These are phyloP conservation scores for Protodeltote pygarga DNA, from an alignment of 2,888 invertebrate species.

Conservation along the genomic window DNA sequence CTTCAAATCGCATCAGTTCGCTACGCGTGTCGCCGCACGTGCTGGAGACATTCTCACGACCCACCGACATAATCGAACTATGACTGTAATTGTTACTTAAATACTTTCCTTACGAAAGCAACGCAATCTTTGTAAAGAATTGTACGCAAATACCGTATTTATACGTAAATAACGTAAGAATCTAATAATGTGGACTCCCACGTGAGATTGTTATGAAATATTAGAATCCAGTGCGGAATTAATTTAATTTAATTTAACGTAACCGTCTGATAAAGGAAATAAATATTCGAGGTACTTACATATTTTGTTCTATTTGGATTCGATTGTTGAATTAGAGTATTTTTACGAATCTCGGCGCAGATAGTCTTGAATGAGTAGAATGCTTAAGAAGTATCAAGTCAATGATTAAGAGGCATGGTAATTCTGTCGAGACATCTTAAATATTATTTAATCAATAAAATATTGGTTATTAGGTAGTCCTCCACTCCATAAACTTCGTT, in stretches of 20 bases:
- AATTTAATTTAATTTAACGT: constrained; percentile 4
- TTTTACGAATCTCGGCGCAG: no score
- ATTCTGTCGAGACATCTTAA: no score
- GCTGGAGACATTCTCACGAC: constrained; percentile 34
- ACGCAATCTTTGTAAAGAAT: background rate
- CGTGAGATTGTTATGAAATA: background rate
- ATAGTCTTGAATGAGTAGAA: no score
- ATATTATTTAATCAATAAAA: no score
- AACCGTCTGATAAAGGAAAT: no score
- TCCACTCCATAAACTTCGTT: no score
- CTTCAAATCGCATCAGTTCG: constrained; percentile 53
- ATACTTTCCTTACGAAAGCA: constrained; percentile 15
- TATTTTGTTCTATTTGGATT: no score
- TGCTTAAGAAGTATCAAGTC: no score
- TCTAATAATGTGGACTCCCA: background rate
- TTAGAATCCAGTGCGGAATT: constrained; percentile 7
- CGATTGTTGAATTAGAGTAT: no score
- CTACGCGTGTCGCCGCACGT: constrained; percentile 46
- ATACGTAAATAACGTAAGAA: constrained; percentile 1
- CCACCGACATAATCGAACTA: constrained; percentile 4
- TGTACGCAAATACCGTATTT: background rate
- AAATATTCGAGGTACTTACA: background rate
- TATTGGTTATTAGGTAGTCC: no score
- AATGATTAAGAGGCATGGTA: no score
- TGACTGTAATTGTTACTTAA: constrained; percentile 10